A percentile compares a stretch with the other conserved stretches of the same genome.
These are phyloP conservation scores for Idaea straminata DNA, from an alignment of 2,888 invertebrate species.

Conservation along the genomic window DNA sequence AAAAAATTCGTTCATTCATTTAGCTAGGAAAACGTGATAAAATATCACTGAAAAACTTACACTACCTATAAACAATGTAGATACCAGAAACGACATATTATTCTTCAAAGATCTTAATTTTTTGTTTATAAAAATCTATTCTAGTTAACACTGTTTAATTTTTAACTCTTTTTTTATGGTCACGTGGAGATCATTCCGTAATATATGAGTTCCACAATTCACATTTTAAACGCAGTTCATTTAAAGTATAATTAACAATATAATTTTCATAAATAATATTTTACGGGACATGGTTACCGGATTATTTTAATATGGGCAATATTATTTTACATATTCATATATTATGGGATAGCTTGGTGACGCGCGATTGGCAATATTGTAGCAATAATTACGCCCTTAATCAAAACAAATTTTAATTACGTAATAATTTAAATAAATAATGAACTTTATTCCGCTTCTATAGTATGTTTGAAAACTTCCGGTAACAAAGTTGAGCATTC, in stretches of 20 bases:
- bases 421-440: not conserved
- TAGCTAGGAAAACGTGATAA: constrained; percentile 37
- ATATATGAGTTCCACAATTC: not conserved
- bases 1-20: constrained; percentile 19
- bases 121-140: not conserved
- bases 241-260: constrained; percentile 11
- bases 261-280: constrained; percentile 5
- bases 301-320: not conserved
- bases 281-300: not conserved
- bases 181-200: constrained; percentile 13
- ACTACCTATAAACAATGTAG: constrained; percentile 5
- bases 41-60: constrained; percentile 34
- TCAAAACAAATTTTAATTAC: not conserved
- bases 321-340: not conserved
- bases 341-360: not conserved
- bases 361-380: not conserved
- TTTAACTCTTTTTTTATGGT: constrained; percentile 18
- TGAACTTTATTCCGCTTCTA: not conserved
- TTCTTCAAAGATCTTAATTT: not conserved
- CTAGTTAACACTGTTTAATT: constrained; percentile 1
- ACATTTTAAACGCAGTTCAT: constrained; percentile 2
- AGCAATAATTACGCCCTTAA: not conserved
- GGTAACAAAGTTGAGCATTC: not conserved
- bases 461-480: not conserved
- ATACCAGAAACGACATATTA: not conserved